Percentiles rank a stretch among this genome's conserved stretches.
phyloP scores from a whole-genome alignment of 64 coral and sea anemone species.

The Actinia equina region DNA sequence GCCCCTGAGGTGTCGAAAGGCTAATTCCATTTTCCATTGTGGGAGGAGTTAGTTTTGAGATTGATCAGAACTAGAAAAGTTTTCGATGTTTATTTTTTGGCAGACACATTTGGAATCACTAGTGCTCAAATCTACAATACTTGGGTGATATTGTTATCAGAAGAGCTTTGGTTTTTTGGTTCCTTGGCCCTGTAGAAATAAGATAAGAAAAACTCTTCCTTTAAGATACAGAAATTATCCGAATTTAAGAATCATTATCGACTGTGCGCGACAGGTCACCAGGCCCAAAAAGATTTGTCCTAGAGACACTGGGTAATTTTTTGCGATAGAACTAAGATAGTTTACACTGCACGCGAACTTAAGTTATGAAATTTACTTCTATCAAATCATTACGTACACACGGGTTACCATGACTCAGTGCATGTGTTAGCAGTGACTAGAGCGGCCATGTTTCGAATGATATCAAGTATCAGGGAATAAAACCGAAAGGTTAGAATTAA shows the following conservation, averaged over 20 bases:
- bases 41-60: conserved; percentile 37
- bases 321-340: too few relatives aligned
- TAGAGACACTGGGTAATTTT: too few relatives aligned
- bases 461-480: not conserved
- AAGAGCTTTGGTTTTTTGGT: conserved; percentile 70
- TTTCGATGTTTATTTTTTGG: conserved; percentile 47
- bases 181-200: conserved; percentile 38
- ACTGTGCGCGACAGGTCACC: too few relatives aligned
- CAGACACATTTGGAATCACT: conserved; percentile 51
- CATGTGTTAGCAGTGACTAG: conserved; percentile 3
- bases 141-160: conserved; percentile 50
- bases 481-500: not conserved
- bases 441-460: not conserved
- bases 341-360: too few relatives aligned
- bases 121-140: conserved; percentile 54
- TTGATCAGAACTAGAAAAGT: conserved; percentile 55
- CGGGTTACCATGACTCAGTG: conserved; percentile 31
- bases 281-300: too few relatives aligned
- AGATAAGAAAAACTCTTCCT: conserved; percentile 43
- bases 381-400: conserved; percentile 45
- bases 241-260: conserved; percentile 53
- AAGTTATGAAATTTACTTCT: too few relatives aligned
- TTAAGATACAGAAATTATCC: conserved; percentile 22
- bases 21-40: conserved; percentile 35
- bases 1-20: conserved; percentile 2